Evolutionary conservation across 1,140 invertebrate species (phyloP), one percentile per base, ranked within the genome.

Genomic region (Araneus ventricosus): DNA sequence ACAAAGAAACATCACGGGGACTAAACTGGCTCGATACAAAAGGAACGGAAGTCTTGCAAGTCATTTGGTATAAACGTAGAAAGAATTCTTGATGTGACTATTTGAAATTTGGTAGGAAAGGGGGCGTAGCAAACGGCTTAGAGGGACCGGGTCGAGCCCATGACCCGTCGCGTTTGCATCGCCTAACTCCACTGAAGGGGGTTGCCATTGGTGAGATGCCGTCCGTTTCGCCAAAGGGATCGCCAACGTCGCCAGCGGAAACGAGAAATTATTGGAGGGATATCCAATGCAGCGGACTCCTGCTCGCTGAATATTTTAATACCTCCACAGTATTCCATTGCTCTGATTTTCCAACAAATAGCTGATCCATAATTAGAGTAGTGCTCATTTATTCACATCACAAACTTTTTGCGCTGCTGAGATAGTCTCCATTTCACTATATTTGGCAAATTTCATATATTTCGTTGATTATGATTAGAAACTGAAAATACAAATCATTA

Each of bases 131-230:
- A 91, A 82, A 85, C 80, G 90, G 52, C 70, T 45, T 93, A 93
- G 24, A 34, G 70, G 85, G 91, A 93, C 91, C 52, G 91, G 91
- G 91, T 87, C 91, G 67, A 87, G 63, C 91, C 91, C 91, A 93
- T 93, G 91, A 91, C 91, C 91, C 91, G 41, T 80, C 63, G 41
- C 91, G 84, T 79, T 93, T 67, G 91, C 84, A 93, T 93, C 91
- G 85, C 82, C 91, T 14, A 86, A 85, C 91, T 93, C 91, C 85
- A 93, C 84, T 93, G 91, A 88, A 79, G 24, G 70, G 57, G 91
- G 90, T 85, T 86, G 39, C 61, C 82, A 52, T 3, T 70, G 24
- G 59, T 20, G 39, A 17, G n/a, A 8, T 0, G 14, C 59, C 57
- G 34, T 14, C 82, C 27, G 59, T 4, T 30, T 61, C 79, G 79